phyloP scores from a whole-genome alignment of 2,113 vertebrate genomes.

The Onychostruthus taczanowskii region DNA sequence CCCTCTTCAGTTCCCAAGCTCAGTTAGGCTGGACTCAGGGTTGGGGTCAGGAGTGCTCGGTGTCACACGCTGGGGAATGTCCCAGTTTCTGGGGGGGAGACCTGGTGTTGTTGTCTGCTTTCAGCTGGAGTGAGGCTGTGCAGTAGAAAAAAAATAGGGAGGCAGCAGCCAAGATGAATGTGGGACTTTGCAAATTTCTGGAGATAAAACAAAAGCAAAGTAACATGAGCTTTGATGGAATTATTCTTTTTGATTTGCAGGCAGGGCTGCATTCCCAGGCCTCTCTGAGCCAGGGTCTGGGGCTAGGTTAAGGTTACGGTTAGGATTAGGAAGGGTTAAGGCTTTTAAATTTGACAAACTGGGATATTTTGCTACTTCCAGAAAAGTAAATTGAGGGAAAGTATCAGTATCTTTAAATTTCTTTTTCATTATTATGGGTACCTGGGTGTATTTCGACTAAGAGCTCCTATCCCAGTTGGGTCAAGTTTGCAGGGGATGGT shows the following conservation, averaged over 20 bases:
- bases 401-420: not conserved
- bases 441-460: not conserved
- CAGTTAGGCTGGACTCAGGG: not conserved
- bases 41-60: not conserved
- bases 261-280: not conserved
- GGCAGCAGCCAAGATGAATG: not conserved
- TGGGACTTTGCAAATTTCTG: not conserved
- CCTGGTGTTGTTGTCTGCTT: not conserved
- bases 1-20: not conserved
- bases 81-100: not conserved
- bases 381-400: not conserved
- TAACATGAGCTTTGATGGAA: not conserved
- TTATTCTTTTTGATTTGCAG: not conserved
- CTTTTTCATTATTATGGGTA: not conserved
- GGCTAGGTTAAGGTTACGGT: not conserved
- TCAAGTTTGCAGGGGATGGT: not conserved
- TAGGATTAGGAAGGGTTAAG: not conserved
- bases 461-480: not conserved
- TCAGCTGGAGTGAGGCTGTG: not conserved
- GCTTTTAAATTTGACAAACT: not conserved
- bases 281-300: not conserved
- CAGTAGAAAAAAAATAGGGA: not conserved
- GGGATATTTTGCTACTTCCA: not conserved
- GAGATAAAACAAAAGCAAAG: not conserved
- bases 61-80: not conserved